These are phyloP conservation scores for Meghimatium bilineatum DNA, from an alignment of 2,888 invertebrate species.

Conservation along the genomic window DNA sequence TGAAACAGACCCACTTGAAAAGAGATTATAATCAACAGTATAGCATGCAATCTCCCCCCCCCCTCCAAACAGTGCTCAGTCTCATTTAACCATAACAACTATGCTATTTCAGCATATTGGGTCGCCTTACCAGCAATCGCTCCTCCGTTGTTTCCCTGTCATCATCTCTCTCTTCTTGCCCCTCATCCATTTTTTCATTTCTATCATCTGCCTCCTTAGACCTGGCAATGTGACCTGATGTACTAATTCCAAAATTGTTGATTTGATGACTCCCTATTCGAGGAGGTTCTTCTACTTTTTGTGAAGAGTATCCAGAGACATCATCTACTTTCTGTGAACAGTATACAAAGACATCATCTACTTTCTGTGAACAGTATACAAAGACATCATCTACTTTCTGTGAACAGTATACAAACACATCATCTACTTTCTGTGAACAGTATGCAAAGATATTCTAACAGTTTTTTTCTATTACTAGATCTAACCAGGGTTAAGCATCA, in stretches of 20 bases:
- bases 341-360: not conserved
- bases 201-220: not conserved
- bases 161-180: constrained; percentile 1
- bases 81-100: not conserved
- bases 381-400: constrained; percentile 14
- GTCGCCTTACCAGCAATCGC: constrained; percentile 14
- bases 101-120: not conserved
- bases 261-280: not conserved
- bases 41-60: too few species aligned
- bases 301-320: too few species aligned
- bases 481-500: too few species aligned
- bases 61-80: too few species aligned
- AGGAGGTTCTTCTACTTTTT: constrained; percentile 9
- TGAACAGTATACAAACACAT: not conserved
- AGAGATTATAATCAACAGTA: too few species aligned
- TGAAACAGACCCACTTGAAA: too few species aligned
- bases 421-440: too few species aligned
- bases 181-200: not conserved
- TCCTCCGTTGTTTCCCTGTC: not conserved
- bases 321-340: constrained; percentile 18
- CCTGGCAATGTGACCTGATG: not conserved
- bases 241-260: not conserved
- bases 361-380: constrained; percentile 3
- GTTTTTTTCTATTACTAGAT: too few species aligned
- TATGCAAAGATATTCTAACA: too few species aligned